A percentile compares a stretch with the other conserved stretches of the same genome.
phyloP scores from a whole-genome alignment of 1,140 invertebrate genomes.

The Apis dorsata region DNA sequence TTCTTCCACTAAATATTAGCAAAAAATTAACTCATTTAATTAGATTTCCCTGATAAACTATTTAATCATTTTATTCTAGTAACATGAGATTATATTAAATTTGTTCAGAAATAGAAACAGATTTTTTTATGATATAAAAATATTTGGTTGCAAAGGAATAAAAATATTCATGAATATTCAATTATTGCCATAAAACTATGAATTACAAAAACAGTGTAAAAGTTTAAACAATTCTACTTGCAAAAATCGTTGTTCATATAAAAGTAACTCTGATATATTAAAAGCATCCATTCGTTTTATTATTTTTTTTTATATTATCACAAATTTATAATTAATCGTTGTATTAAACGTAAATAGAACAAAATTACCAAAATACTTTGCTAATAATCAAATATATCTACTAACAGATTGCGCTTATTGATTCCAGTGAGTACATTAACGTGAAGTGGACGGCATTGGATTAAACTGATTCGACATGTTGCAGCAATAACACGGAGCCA shows the following conservation, averaged over 20 bases:
- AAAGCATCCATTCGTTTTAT: background rate
- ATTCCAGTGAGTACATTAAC: slow-evolving; percentile 63
- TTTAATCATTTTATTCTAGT: slow-evolving; percentile 29
- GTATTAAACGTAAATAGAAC: slow-evolving; percentile 18
- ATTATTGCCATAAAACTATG: background rate
- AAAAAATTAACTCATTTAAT: slow-evolving; percentile 24
- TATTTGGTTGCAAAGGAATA: slow-evolving; percentile 22
- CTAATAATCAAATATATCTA: slow-evolving; percentile 35
- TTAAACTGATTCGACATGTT: slow-evolving; percentile 73
- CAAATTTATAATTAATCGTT: slow-evolving; percentile 21
- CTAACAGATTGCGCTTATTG: slow-evolving; percentile 39
- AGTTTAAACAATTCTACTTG: slow-evolving; percentile 8
- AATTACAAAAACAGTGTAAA: slow-evolving; percentile 16
- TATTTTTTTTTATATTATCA: background rate
- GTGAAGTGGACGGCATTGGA: slow-evolving; percentile 76
- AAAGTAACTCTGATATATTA: background rate
- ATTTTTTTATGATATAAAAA: slow-evolving; percentile 38
- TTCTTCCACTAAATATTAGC: slow-evolving; percentile 1
- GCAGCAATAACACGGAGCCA: slow-evolving; percentile 68
- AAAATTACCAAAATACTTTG: background rate
- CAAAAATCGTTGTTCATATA: background rate
- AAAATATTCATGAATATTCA: slow-evolving; percentile 15
- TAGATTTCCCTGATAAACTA: slow-evolving; percentile 29
- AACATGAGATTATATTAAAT: slow-evolving; percentile 25
- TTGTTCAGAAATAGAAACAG: slow-evolving; percentile 25